Evolutionary conservation across 2,113 vertebrate species (phyloP), one percentile per base, ranked within the genome.

Genomic region (Sclerurus mexicanus): DNA sequence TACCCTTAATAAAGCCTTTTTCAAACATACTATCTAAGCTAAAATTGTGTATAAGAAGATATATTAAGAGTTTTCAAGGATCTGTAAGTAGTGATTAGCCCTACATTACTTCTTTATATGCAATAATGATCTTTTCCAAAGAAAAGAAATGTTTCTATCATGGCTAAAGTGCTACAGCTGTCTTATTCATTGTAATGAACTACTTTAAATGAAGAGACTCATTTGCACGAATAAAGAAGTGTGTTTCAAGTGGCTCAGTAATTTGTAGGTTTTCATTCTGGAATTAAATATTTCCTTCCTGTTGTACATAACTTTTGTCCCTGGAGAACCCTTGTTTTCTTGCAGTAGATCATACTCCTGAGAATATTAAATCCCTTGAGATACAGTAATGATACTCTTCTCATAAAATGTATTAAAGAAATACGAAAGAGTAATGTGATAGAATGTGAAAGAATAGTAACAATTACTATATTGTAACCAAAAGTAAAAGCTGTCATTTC

Each of bases 111-210:
- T 85, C 71, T 79, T 93, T 85, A 58, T 78, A 63, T 40, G 39
- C 63, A 91, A 17, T 88, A 87, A 95, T 55, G 35, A 37, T 83
- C n/a, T 74, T 79, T 80, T 53, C 63, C 35, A 62, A 93, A 85
- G 40, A 95, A 93, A 77, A 85, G 12, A 66, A 68, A 90, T 83
- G 24, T 89, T 92, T 66, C 62, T 49, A 88, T 95, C 59, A 80
- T 31, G 72, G 58, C 59, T 86, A 66, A 93, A 95, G 75, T 73
- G 46, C 76, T 93, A 87, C 93, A 94, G 81, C 35, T 96, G 81
- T 68, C 79, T 55, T 92, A 90, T 93, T 93, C 56, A 78, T 93
- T 95, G 79, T 95, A 95, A 93, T 88, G 55, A 95, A 87, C 62
- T 85, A 67, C 67, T 95, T 96, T 91, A 93, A 89, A 93, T 90